Percentiles rank a stretch among this genome's conserved stretches.
phyloP scores from a whole-genome alignment of 2,113 vertebrate genomes.

The Prunella himalayana region DNA sequence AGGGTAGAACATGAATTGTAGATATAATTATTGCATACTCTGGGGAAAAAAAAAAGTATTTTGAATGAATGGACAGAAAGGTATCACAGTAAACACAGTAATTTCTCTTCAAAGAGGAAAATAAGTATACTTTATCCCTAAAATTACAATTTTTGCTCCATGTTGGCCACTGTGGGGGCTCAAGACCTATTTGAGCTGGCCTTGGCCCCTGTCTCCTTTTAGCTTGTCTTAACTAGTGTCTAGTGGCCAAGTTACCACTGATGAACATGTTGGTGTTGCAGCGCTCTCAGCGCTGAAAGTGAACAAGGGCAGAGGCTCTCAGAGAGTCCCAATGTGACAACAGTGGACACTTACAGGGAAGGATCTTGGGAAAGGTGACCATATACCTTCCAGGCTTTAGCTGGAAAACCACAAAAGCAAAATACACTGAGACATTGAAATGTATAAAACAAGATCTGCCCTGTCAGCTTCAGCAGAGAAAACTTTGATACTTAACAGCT shows the following conservation, averaged over 20 bases:
- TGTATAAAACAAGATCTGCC: background rate
- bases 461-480: background rate
- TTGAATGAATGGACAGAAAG: background rate
- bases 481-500: background rate
- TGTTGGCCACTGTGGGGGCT: background rate
- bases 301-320: background rate
- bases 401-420: background rate
- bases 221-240: background rate
- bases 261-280: background rate
- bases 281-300: background rate
- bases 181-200: background rate
- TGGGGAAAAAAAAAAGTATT: background rate
- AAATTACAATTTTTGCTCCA: background rate
- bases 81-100: background rate
- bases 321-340: background rate
- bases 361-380: background rate
- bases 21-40: background rate
- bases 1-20: background rate
- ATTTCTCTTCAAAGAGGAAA: background rate
- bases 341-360: rapidly evolving
- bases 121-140: background rate
- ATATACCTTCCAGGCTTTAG: background rate
- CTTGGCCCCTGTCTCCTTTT: background rate
- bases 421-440: background rate
- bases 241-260: background rate